A percentile compares a stretch with the other conserved stretches of the same genome.
Conservation (phyloP, 2,888 invertebrate species). For the Campoplex capitator region DNA sequence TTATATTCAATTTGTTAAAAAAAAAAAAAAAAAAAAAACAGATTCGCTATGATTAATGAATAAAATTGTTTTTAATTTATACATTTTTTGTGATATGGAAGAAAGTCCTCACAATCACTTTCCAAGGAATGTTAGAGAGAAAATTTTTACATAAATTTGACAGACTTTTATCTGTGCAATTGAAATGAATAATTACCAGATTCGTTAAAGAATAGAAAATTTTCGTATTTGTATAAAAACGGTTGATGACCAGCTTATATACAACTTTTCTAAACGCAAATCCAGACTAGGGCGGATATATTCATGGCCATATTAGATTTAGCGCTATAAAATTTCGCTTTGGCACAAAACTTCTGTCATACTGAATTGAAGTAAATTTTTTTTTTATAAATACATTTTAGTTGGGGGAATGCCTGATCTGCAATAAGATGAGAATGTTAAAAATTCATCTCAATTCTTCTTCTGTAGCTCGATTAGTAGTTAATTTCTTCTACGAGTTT, state of each 20-base stretch:
- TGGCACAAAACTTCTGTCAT: constrained; percentile 9
- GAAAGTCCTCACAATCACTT: neutral
- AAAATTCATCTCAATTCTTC: neutral
- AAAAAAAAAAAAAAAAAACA: neutral
- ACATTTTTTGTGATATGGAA: neutral
- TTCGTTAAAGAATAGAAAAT: neutral
- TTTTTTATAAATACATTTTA: neutral
- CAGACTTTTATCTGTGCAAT: too few relatives aligned
- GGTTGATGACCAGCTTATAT: neutral
- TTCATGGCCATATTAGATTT: neutral
- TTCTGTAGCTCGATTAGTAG: neutral
- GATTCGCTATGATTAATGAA: neutral
- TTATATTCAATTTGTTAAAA: neutral
- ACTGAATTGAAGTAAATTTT: neutral
- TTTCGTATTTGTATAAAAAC: constrained; percentile 2
- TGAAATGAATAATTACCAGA: neutral
- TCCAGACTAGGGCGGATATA: neutral
- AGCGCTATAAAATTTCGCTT: neutral
- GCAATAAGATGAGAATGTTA: neutral
- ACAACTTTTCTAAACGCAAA: neutral
- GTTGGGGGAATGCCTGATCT: neutral
- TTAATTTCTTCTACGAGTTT: neutral
- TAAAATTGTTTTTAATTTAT: neutral
- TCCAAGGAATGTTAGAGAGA: neutral
- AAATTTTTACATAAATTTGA: neutral